Conservation (phyloP, 2,113 vertebrate genomes). For the Conger conger region DNA sequence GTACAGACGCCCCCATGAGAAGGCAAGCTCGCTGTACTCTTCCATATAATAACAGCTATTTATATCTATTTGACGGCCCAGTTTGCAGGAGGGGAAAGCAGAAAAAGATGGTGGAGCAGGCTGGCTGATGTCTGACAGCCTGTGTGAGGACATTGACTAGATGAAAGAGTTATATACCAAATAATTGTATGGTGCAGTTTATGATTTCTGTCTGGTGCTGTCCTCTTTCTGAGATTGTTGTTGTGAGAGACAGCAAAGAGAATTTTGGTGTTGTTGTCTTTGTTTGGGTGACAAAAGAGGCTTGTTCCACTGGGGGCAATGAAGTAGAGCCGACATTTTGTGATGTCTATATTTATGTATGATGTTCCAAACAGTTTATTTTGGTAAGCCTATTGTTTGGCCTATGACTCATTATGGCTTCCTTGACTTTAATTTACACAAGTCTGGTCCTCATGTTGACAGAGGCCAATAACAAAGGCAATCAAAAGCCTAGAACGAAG, state of each 20-base stretch:
- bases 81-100: slow-evolving; percentile 46
- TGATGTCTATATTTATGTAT: not conserved
- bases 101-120: not conserved
- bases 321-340: not conserved
- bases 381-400: too few species aligned
- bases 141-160: not conserved
- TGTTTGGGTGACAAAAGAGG: not conserved
- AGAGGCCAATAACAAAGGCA: too few species aligned
- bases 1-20: slow-evolving; percentile 58
- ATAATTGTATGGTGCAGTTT: not conserved
- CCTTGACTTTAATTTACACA: too few species aligned
- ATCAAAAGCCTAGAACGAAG: too few species aligned
- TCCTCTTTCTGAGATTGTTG: not conserved
- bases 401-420: too few species aligned
- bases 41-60: slow-evolving; percentile 65
- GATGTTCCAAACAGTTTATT: too few species aligned
- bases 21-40: slow-evolving; percentile 57
- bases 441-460: too few species aligned
- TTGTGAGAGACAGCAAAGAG: not conserved
- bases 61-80: slow-evolving; percentile 61
- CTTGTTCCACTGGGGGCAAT: not conserved
- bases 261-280: not conserved
- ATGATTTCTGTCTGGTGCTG: too few species aligned
- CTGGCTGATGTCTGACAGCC: not conserved
- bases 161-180: not conserved